Conservation (phyloP, 2,113 vertebrate species). For the Ammodytes dubius region DNA sequence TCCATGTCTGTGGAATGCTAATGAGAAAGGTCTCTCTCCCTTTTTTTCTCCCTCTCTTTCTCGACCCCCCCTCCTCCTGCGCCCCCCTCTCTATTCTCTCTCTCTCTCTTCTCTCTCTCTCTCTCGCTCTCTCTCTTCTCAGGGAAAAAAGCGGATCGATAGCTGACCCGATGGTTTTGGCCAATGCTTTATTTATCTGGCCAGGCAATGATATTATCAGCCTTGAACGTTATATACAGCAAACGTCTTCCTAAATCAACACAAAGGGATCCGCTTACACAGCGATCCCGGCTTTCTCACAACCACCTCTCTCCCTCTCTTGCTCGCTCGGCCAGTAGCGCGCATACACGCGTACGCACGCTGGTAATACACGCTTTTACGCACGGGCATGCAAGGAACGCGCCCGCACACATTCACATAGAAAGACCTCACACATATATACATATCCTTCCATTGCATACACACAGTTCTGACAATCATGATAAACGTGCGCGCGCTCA, state of each 20-base stretch:
- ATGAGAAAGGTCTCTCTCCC: slow-evolving; percentile 84
- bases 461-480: slow-evolving; percentile 42
- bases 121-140: slow-evolving; percentile 62
- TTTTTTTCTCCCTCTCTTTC: slow-evolving; percentile 56
- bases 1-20: slow-evolving; percentile 93
- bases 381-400: slow-evolving; percentile 60
- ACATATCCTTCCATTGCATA: slow-evolving; percentile 22
- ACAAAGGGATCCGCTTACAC: slow-evolving; percentile 89
- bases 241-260: slow-evolving; percentile 94
- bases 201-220: slow-evolving; percentile 89
- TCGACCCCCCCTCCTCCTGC: slow-evolving; percentile 40
- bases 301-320: slow-evolving; percentile 73
- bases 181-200: slow-evolving; percentile 90
- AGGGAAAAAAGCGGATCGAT: slow-evolving; percentile 86
- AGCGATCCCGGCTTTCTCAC: slow-evolving; percentile 83
- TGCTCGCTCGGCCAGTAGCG: slow-evolving; percentile 74
- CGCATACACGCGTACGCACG: slow-evolving; percentile 69
- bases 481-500: slow-evolving; percentile 16
- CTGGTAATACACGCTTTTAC: slow-evolving; percentile 70
- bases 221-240: slow-evolving; percentile 91
- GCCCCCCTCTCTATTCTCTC: slow-evolving; percentile 14
- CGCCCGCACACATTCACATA: slow-evolving; percentile 49
- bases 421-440: slow-evolving; percentile 34
- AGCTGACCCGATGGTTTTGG: slow-evolving; percentile 88
- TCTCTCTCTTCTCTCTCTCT: slow-evolving; percentile 31